Base-by-base conservation (phyloP, 2,113 vertebrate genomes). In the Gorsachius goisagi region DNA sequence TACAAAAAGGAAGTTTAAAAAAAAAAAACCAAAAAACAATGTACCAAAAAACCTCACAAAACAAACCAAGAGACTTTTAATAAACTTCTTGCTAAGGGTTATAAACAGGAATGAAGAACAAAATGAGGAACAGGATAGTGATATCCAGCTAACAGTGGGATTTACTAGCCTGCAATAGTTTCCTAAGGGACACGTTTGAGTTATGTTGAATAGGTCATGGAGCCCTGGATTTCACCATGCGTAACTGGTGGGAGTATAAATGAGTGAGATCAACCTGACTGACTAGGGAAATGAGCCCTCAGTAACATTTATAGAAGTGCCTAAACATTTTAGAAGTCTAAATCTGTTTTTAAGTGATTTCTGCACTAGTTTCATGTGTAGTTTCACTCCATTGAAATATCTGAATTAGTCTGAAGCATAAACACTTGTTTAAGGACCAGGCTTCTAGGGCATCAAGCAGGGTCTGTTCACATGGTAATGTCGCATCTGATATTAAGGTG, bases 21-120 rank as follows among this genome's bases (percentile, higher is more conserved):
- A 59, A 59, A 59, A n/a, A 28, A 49, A 35, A 12, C 23, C 45
- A 47, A 47, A 47, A 20, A 47, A 47, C 20, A 49, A 49, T 12
- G 18, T 20, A 41, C 30, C 8, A 11, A 47, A 59, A 6, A 30
- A 11, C 0, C 2, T 32, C 7, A 15, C 23, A 17, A 19, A 73
- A 30, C 33, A 66, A 64, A 50, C 5, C 9, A 85, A 26, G 21
- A 15, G 27, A 33, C n/a, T 78, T 85, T 71, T 74, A 74, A 71
- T 89, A 87, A 91, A 82, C 56, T 33, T 78, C 28, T 81, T 85
- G 21, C 50, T 85, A 67, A 80, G 72, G 3, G 20, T 73, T 93
- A 76, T 90, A 95, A 80, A 88, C 66, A 84, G 59, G 50, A 84
- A 39, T 71, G 58, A 77, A 86, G 41, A 72, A 66, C 22, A 80